Percentiles rank a stretch among this genome's conserved stretches.
phyloP scores from a whole-genome alignment of 1,140 invertebrate species.

The Bombyx mandarina region DNA sequence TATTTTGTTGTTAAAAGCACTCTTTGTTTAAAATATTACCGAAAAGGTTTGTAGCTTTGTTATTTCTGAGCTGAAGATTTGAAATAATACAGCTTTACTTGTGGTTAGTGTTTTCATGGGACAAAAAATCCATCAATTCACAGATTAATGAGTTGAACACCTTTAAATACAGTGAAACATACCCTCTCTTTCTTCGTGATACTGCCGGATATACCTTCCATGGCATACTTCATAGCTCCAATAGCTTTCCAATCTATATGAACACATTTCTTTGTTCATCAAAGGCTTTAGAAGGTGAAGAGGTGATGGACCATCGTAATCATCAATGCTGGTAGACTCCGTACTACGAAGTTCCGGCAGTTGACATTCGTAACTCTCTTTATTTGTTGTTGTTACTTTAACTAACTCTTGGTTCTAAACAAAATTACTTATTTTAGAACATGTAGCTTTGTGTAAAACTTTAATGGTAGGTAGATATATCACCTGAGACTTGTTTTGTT shows the following conservation, averaged over 20 bases:
- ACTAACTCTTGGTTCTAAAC: slow-evolving; percentile 68
- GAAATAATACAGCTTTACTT: too few relatives aligned
- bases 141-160: too few relatives aligned
- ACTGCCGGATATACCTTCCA: slow-evolving; percentile 90
- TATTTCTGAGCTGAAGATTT: too few relatives aligned
- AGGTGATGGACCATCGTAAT: slow-evolving; percentile 80
- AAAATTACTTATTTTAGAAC: not conserved
- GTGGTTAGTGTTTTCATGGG: too few relatives aligned
- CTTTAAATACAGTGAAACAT: too few relatives aligned
- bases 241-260: slow-evolving; percentile 92
- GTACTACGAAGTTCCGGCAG: slow-evolving; percentile 78
- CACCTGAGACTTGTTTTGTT: slow-evolving; percentile 30
- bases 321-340: slow-evolving; percentile 70
- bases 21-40: too few relatives aligned
- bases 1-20: too few relatives aligned
- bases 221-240: slow-evolving; percentile 99
- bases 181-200: slow-evolving; percentile 94
- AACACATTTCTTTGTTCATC: slow-evolving; percentile 83
- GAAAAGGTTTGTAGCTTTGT: too few relatives aligned
- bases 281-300: slow-evolving; percentile 83
- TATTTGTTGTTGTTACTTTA: slow-evolving; percentile 75
- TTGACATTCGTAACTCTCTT: slow-evolving; percentile 82
- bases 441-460: not conserved
- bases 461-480: not conserved
- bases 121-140: too few relatives aligned